Evolutionary conservation across 2,113 vertebrate species (phyloP).

Genomic region (Colistium nudipinnis): DNA sequence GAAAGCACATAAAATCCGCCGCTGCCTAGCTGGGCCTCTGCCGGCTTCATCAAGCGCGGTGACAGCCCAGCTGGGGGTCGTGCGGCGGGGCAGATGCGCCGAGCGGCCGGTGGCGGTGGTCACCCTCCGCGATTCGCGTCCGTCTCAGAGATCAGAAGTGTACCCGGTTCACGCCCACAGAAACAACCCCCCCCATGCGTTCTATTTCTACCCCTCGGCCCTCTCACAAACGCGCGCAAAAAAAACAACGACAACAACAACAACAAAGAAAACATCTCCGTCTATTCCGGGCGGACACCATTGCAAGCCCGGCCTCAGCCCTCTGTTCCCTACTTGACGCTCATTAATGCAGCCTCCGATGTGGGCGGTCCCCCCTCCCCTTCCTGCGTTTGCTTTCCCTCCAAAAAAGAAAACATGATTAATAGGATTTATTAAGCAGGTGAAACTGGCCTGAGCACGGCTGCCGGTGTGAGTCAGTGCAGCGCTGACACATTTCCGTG

Average conservation of each 20-base stretch:
- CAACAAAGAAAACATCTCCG: constrained; percentile 50
- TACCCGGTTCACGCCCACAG: constrained; percentile 66
- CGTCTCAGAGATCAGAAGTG: constrained; percentile 71
- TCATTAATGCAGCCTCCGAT: constrained; percentile 82
- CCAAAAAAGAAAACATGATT: constrained; percentile 73
- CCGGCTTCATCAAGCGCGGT: constrained; percentile 44
- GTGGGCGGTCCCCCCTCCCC: constrained; percentile 54
- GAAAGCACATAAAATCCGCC: constrained; percentile 39
- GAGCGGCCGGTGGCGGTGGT: constrained; percentile 50
- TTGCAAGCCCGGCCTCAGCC: constrained; percentile 72
- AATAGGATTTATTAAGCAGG: constrained; percentile 77
- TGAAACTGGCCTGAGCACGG: constrained; percentile 51
- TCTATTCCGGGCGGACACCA: constrained; percentile 82
- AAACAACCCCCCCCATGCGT: constrained; percentile 66
- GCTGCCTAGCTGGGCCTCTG: constrained; percentile 42
- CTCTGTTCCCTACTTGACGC: constrained; percentile 76
- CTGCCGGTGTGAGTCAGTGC: constrained; percentile 36
- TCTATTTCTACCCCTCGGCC: constrained; percentile 30
- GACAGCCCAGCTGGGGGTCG: constrained; percentile 57
- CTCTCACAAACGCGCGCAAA: constrained; percentile 30
- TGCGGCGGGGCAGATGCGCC: constrained; percentile 31
- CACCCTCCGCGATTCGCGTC: constrained; percentile 49
- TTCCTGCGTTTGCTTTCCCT: not conserved
- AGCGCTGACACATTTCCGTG: constrained; percentile 64
- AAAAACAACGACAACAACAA: too few relatives aligned